Evolutionary conservation across 2,113 vertebrate species (phyloP).

Genomic region (Aramus guarauna): DNA sequence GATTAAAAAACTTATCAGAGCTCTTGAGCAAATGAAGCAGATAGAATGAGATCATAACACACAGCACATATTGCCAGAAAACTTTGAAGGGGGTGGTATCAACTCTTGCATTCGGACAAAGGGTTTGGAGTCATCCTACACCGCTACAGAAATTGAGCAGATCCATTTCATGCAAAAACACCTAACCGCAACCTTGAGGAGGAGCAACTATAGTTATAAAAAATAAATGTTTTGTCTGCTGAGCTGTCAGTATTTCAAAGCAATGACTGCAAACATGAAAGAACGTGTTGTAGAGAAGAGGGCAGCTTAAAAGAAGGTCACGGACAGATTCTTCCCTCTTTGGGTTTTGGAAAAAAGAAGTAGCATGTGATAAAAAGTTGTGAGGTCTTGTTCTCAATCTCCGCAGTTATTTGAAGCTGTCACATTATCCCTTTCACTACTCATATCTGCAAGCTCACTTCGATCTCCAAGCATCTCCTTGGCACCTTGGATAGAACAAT

Average conservation of each 20-base stretch:
- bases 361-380: neutral
- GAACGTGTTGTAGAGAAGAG: neutral
- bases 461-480: neutral
- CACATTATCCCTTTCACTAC: neutral
- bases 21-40: neutral
- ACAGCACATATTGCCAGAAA: neutral
- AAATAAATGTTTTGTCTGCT: neutral
- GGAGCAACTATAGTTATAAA: neutral
- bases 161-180: neutral
- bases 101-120: neutral
- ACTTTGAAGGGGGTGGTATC: neutral
- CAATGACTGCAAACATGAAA: neutral
- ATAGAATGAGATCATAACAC: neutral
- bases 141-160: accelerated
- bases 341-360: neutral
- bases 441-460: neutral
- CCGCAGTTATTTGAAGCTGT: neutral
- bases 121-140: neutral
- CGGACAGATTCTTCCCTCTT: neutral
- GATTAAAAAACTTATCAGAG: neutral
- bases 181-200: neutral
- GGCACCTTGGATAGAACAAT: neutral
- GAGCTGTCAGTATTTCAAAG: neutral
- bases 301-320: neutral
- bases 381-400: neutral